phyloP scores from a whole-genome alignment of 2,888 invertebrate species.

The Parochlus steinenii region DNA sequence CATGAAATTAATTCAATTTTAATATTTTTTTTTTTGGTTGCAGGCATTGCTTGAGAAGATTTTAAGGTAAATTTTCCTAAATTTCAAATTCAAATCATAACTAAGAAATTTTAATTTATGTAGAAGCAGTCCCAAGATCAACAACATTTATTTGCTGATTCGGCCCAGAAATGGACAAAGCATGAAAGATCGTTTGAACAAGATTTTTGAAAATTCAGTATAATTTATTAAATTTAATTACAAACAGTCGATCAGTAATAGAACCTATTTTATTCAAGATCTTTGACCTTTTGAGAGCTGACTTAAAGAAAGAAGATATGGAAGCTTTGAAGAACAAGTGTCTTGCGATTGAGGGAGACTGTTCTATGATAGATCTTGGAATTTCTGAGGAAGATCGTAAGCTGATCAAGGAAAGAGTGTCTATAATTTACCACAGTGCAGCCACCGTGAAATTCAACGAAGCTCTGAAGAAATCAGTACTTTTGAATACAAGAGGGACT shows the following conservation, averaged over 20 bases:
- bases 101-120: too few relatives aligned
- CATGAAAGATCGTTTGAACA: slow-evolving; percentile 57
- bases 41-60: slow-evolving; percentile 30
- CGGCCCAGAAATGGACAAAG: slow-evolving; percentile 72
- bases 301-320: slow-evolving; percentile 42
- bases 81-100: too few relatives aligned
- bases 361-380: slow-evolving; percentile 47
- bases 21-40: too few relatives aligned
- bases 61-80: slow-evolving; percentile 37
- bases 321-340: slow-evolving; percentile 47
- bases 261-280: slow-evolving; percentile 42
- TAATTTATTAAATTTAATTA: too few relatives aligned
- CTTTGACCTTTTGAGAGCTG: slow-evolving; percentile 60
- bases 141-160: slow-evolving; percentile 65
- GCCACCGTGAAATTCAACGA: slow-evolving; percentile 68
- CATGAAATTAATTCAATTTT: too few relatives aligned
- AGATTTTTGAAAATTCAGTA: slow-evolving; percentile 67
- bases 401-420: slow-evolving; percentile 45
- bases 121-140: too few relatives aligned
- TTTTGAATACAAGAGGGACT: slow-evolving; percentile 85
- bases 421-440: slow-evolving; percentile 75
- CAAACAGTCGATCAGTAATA: too few relatives aligned
- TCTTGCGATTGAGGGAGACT: slow-evolving; percentile 56
- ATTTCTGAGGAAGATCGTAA: slow-evolving; percentile 47
- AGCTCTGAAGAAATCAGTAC: slow-evolving; percentile 69